Evolutionary conservation across 2,113 vertebrate genomes (phyloP).

Genomic region (Gallinago undulata): DNA sequence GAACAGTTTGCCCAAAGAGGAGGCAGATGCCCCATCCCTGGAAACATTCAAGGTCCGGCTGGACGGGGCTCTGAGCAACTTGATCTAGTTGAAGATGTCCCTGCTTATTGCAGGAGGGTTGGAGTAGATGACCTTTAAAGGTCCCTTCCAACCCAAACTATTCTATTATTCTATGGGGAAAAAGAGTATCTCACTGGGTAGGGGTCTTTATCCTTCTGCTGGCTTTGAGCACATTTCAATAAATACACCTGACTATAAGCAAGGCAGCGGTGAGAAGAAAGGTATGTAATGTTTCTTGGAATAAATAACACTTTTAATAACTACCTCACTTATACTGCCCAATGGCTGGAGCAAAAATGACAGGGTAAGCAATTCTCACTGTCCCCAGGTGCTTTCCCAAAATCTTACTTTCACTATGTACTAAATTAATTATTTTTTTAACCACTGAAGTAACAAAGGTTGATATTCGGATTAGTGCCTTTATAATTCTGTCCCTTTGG

Average conservation of each 20-base stretch:
- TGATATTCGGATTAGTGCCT: neutral
- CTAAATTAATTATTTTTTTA: neutral
- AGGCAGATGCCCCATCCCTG: neutral
- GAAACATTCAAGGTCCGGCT: neutral
- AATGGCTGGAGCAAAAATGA: neutral
- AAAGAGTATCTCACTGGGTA: neutral
- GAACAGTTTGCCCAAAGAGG: neutral
- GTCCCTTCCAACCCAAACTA: neutral
- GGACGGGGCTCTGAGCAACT: neutral
- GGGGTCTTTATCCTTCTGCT: neutral
- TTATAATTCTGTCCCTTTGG: neutral
- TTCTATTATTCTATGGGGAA: neutral
- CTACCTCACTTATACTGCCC: neutral
- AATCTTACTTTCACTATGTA: neutral
- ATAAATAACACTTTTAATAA: neutral
- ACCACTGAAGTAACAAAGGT: neutral
- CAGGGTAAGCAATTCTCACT: neutral
- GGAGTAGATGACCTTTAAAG: neutral
- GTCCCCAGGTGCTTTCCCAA: neutral
- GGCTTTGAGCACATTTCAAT: neutral
- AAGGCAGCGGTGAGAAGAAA: neutral
- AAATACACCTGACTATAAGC: neutral
- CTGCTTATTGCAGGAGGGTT: neutral
- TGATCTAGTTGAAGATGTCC: neutral
- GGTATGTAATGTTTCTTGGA: neutral